A percentile compares a stretch with the other conserved stretches of the same genome.
phyloP scores from a whole-genome alignment of 2,113 vertebrate genomes.

The Carassius carassius region DNA sequence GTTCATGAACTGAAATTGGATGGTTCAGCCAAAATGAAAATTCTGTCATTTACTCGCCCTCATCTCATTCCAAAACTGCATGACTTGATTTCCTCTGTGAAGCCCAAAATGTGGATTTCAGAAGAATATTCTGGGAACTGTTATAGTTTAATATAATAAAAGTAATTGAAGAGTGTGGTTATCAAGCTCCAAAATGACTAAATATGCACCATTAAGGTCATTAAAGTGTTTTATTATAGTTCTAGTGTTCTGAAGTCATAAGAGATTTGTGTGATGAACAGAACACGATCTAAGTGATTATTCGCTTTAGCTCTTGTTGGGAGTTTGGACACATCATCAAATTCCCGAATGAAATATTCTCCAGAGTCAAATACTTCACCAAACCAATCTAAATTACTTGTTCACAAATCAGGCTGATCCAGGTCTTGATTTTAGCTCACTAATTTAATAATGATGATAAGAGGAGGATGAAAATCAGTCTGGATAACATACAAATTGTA shows the following conservation, averaged over 20 bases:
- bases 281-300: not conserved
- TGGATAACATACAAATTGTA: not conserved
- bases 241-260: not conserved
- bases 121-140: not conserved
- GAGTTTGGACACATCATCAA: not conserved
- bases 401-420: not conserved
- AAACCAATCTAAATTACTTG: not conserved
- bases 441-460: not conserved
- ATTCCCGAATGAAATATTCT: not conserved
- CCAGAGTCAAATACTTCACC: no score
- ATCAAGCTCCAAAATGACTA: not conserved
- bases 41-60: not conserved
- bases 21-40: slow-evolving; percentile 4
- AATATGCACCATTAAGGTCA: not conserved
- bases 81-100: not conserved
- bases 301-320: not conserved
- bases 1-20: not conserved
- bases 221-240: not conserved
- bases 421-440: not conserved
- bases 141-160: not conserved
- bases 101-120: not conserved
- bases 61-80: not conserved
- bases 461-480: not conserved
- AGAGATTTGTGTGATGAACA: not conserved
- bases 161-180: not conserved